Base-by-base conservation (phyloP, 2,888 invertebrate genomes). In the Fragum sueziense region DNA sequence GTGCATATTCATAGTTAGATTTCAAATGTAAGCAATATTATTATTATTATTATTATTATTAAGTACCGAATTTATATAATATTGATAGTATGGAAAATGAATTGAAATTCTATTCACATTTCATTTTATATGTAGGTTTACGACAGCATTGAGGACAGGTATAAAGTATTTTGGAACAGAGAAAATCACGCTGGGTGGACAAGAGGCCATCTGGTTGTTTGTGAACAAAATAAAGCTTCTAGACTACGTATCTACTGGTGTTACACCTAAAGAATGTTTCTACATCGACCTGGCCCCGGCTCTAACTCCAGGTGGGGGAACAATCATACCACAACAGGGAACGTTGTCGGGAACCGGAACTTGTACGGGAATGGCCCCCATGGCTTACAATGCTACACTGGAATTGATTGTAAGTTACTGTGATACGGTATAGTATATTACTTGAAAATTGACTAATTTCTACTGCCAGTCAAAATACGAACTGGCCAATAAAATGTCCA, bases 141-240 rank as follows among this genome's bases (percentile, higher is more conserved):
- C 90, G 1, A 80, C 80, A 27, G 90, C 88, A 2, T 80, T 89
- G 6, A 77, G 90, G n/a, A 73, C 80, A 3, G 90, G 88, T 2
- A 76, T 91, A 47, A 78, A 77, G 69, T 91, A 80, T 79, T 69
- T 79, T 31, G 90, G 90, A 3, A 82, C 80, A 11, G 91, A 88
- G 62, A 83, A 80, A 22, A 86, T 91, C 31, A 87, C 87, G 0
- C 33, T 90, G 0, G 90, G 87, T 22, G 91, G 91, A 17, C 89
- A 89, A 14, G 90, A 90, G 27, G 88, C 89, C 37, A 29, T 90
- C 69, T 91, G 90, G 90, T 79, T 91, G 29, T 90, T 85, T 68
- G 85, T 91, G 47, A 88, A 90, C 70, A 84, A 84, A 52, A 81
- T 85, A 6, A 78, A 88, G 14, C 72, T 90, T 4, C 52, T 89